Percentiles rank a stretch among this genome's conserved stretches.
Conservation (phyloP, 2,113 vertebrate species). For the Alectura lathami region DNA sequence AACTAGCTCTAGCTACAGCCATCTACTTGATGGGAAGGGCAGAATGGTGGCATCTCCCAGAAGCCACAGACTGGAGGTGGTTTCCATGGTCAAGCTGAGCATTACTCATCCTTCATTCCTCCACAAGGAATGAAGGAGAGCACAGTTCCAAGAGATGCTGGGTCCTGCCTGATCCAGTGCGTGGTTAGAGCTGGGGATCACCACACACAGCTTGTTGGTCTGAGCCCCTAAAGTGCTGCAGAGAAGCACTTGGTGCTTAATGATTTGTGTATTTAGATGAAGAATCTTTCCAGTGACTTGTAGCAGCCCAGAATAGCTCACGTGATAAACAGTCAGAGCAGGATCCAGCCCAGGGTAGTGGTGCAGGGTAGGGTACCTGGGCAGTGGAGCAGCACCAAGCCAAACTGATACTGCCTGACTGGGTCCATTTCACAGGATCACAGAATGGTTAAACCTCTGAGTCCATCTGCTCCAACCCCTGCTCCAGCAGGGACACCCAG, state of each 20-base stretch:
- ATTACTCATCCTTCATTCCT: neutral
- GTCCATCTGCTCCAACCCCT: neutral
- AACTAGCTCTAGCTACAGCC: neutral
- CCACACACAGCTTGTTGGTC: neutral
- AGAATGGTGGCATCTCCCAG: neutral
- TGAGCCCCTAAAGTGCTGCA: accelerated
- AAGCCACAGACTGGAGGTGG: neutral
- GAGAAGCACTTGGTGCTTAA: neutral
- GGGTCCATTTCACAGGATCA: neutral
- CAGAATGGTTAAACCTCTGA: neutral
- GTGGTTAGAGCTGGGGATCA: neutral
- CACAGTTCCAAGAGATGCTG: neutral
- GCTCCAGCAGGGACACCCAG: neutral
- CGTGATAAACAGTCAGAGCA: accelerated
- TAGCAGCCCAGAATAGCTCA: neutral
- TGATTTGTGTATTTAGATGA: neutral
- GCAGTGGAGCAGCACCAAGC: neutral
- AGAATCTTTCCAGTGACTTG: neutral
- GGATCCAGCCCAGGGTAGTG: accelerated
- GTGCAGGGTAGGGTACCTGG: neutral
- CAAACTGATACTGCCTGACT: neutral
- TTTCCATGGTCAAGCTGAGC: neutral
- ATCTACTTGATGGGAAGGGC: neutral
- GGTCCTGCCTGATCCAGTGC: neutral
- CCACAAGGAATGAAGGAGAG: neutral